These are phyloP conservation scores for Ditylenchus dipsaci DNA, from an alignment of 1,140 invertebrate genomes.

Conservation along the genomic window DNA sequence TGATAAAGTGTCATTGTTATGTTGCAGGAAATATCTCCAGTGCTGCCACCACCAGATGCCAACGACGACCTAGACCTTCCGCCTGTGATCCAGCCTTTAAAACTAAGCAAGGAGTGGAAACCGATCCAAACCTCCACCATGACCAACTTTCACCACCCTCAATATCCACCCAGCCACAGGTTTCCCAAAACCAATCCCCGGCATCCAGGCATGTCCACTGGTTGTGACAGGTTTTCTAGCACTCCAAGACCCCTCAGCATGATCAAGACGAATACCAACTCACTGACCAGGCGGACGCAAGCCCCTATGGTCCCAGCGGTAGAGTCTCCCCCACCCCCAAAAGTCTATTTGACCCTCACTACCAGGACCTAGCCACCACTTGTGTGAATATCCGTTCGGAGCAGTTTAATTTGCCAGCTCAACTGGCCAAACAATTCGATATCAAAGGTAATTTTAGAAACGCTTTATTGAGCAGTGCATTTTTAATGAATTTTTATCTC, in stretches of 20 bases:
- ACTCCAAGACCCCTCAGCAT: neutral
- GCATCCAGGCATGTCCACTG: slow-evolving; percentile 12
- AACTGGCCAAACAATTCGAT: slow-evolving; percentile 18
- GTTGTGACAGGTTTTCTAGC: too few species aligned
- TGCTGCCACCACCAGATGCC: slow-evolving; percentile 23
- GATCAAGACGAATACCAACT: neutral
- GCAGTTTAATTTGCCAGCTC: slow-evolving; percentile 22
- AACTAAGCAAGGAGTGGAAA: slow-evolving; percentile 28
- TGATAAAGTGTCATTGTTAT: neutral
- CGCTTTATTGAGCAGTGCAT: neutral
- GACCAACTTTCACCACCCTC: slow-evolving; percentile 23
- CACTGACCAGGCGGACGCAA: neutral
- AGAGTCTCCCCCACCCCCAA: slow-evolving; percentile 16
- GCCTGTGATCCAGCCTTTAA: slow-evolving; percentile 21
- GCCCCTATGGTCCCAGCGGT: neutral
- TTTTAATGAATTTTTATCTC: neutral
- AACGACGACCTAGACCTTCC: slow-evolving; percentile 26
- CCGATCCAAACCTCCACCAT: slow-evolving; percentile 30
- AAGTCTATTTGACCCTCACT: slow-evolving; percentile 27
- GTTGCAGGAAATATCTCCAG: slow-evolving; percentile 29
- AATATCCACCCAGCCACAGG: neutral
- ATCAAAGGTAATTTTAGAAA: slow-evolving; percentile 20
- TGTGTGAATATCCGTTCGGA: slow-evolving; percentile 12
- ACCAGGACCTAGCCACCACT: slow-evolving; percentile 7
- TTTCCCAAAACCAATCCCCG: slow-evolving; percentile 32